Percentiles rank a stretch among this genome's conserved stretches.
These are phyloP conservation scores for Calameuta pallipes DNA, from an alignment of 2,888 invertebrate genomes.

Conservation along the genomic window DNA sequence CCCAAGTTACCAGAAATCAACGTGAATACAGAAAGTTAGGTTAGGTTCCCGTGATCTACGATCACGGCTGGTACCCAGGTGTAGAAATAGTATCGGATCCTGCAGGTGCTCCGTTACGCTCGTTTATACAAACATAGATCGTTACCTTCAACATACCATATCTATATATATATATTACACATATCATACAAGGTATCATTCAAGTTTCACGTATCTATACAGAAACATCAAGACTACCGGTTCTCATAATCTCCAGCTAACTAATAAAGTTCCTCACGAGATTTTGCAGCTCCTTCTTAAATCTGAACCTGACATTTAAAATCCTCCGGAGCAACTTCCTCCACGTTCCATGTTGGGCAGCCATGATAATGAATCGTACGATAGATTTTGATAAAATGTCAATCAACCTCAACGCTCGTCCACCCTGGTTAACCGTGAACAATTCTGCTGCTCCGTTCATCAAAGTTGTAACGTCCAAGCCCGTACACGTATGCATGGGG, in stretches of 20 bases:
- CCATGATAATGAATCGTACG: not conserved
- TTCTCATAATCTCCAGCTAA: not conserved
- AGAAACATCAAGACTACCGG: not conserved
- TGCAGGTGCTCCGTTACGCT: constrained; percentile 5
- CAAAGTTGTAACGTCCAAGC: constrained; percentile 2
- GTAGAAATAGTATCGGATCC: not conserved
- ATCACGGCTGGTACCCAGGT: not conserved
- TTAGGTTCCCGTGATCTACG: not conserved
- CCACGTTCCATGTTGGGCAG: not conserved
- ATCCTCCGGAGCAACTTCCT: not conserved
- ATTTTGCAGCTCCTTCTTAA: not conserved
- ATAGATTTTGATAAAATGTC: not conserved
- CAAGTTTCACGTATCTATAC: not conserved
- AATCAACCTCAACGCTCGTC: not conserved
- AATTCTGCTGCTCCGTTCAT: not conserved
- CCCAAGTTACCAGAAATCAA: not conserved
- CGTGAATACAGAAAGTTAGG: not conserved
- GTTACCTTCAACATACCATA: not conserved
- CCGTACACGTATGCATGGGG: constrained; percentile 21
- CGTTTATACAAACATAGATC: not conserved
- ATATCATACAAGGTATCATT: not conserved
- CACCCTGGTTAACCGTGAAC: not conserved
- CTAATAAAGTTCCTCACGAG: not conserved
- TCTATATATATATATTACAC: too few relatives aligned
- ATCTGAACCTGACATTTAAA: not conserved